Evolutionary conservation across 2,888 invertebrate species (phyloP).

Genomic region (Meta bourneti): DNA sequence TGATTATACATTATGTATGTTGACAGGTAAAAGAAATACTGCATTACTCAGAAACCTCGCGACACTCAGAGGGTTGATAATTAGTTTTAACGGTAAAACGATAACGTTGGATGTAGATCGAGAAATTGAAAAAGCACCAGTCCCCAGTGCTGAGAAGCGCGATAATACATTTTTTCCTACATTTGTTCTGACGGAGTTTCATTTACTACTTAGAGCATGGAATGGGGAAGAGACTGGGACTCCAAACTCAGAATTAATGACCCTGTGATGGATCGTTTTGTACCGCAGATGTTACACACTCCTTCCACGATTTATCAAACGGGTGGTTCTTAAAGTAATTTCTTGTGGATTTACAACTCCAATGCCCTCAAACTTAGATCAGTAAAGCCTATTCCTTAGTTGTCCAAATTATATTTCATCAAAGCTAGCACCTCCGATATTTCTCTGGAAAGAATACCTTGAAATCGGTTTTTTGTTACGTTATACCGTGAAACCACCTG

Average conservation of each 20-base stretch:
- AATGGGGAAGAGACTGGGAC: not conserved
- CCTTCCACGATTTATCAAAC: conserved; percentile 18
- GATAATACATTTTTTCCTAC: not conserved
- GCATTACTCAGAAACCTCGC: too few species aligned
- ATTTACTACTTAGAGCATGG: conserved; percentile 3
- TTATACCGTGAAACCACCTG: not conserved
- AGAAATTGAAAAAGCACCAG: too few species aligned
- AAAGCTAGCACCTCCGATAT: not conserved
- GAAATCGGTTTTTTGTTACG: not conserved
- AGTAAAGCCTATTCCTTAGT: not conserved
- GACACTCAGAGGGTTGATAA: too few species aligned
- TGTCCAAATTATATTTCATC: not conserved
- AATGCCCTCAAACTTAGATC: not conserved
- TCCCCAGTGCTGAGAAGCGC: not conserved
- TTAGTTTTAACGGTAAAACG: too few species aligned
- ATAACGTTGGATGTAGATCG: too few species aligned
- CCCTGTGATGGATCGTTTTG: not conserved
- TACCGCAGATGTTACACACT: conserved; percentile 22
- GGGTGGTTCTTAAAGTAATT: not conserved
- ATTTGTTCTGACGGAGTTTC: not conserved
- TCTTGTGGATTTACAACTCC: conserved; percentile 3
- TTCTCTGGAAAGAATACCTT: not conserved
- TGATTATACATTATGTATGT: too few species aligned
- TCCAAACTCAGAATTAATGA: conserved; percentile 19
- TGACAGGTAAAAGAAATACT: too few species aligned